Percentiles rank a stretch among this genome's conserved stretches.
phyloP scores from a whole-genome alignment of 1,140 invertebrate genomes.

The Achroia grisella region DNA sequence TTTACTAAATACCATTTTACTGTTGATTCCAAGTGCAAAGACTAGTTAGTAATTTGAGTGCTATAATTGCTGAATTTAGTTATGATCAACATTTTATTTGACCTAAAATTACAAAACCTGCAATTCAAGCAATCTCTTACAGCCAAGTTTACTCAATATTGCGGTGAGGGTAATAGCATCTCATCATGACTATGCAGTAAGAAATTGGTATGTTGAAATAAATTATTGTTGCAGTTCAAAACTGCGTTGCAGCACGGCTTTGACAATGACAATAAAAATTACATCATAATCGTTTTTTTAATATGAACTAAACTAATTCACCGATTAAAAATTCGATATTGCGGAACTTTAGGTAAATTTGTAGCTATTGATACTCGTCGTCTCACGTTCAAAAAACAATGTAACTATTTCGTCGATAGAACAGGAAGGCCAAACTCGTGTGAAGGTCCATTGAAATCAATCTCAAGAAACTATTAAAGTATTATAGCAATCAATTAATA shows the following conservation, averaged over 20 bases:
- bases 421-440: constrained; percentile 4
- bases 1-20: constrained; percentile 9
- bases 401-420: background rate
- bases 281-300: constrained; percentile 16
- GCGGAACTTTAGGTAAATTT: too few relatives aligned
- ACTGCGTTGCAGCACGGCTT: background rate
- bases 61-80: too few relatives aligned
- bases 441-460: constrained; percentile 4
- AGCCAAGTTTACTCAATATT: constrained; percentile 25
- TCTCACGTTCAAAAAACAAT: too few relatives aligned
- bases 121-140: background rate
- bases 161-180: constrained; percentile 21
- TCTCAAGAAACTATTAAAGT: constrained; percentile 1
- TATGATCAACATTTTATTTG: too few relatives aligned
- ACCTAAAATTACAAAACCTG: too few relatives aligned
- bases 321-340: too few relatives aligned
- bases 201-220: constrained; percentile 24
- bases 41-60: too few relatives aligned
- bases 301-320: too few relatives aligned
- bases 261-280: constrained; percentile 16
- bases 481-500: too few relatives aligned
- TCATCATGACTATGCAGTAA: constrained; percentile 34
- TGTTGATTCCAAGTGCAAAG: background rate
- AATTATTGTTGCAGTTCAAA: constrained; percentile 15
- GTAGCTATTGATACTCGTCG: too few relatives aligned